These are phyloP conservation scores for Cirrhinus mrigala DNA, from an alignment of 2,797 vertebrate genomes.

Conservation along the genomic window DNA sequence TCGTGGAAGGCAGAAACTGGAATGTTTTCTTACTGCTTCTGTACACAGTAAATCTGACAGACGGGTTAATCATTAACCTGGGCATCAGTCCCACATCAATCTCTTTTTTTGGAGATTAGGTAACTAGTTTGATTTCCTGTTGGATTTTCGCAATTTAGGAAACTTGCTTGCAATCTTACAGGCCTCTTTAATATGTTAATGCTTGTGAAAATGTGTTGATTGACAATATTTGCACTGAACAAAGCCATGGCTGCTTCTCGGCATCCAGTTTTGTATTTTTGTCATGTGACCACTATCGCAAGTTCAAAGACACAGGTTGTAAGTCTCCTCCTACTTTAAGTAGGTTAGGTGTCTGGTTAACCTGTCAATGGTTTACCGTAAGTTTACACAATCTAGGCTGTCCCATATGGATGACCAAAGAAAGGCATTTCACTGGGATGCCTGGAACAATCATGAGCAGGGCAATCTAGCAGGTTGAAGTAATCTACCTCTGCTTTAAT, in stretches of 20 bases:
- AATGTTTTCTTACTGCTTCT: constrained; percentile 71
- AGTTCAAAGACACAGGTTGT: constrained; percentile 59
- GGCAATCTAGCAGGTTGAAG: not conserved
- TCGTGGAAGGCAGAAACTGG: constrained; percentile 64
- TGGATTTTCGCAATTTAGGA: constrained; percentile 9
- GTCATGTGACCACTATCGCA: constrained; percentile 64
- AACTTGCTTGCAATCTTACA: not conserved
- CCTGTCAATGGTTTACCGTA: constrained; percentile 72
- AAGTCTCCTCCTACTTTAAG: constrained; percentile 56
- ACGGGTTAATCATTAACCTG: constrained; percentile 77
- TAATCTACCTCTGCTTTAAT: constrained; percentile 13
- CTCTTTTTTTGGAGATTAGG: constrained; percentile 28
- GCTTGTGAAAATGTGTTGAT: not conserved
- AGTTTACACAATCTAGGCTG: constrained; percentile 62
- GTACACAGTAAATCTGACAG: constrained; percentile 72
- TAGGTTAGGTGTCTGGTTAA: constrained; percentile 63
- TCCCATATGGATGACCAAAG: constrained; percentile 40
- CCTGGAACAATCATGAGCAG: not conserved
- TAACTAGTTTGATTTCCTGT: constrained; percentile 14
- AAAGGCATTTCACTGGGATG: not conserved
- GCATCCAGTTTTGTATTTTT: constrained; percentile 55
- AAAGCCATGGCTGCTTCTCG: not conserved
- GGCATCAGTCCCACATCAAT: constrained; percentile 49
- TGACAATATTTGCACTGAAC: not conserved
- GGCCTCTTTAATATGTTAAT: not conserved